Conservation (phyloP, 2,797 vertebrate genomes). For the Cuniculus paca region DNA sequence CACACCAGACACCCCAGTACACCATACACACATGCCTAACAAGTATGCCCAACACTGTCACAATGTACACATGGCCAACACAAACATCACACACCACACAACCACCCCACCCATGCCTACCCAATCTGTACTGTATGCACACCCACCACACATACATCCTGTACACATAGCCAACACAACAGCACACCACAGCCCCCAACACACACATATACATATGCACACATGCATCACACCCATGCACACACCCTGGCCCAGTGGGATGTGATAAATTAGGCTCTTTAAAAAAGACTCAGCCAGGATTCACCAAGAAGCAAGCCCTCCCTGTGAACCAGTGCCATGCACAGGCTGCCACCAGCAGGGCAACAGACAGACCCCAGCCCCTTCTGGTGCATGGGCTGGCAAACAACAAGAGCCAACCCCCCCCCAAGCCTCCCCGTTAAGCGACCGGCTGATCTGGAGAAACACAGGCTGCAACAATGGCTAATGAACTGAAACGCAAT, state of each 20-base stretch:
- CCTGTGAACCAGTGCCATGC: no score
- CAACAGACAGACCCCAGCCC: no score
- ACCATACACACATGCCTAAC: no score
- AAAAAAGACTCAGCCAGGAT: not conserved
- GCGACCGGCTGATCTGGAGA: no score
- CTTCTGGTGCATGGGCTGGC: no score
- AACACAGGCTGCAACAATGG: no score
- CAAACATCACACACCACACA: not conserved
- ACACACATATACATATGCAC: not conserved
- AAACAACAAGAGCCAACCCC: no score
- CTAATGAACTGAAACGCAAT: no score
- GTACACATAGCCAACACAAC: not conserved
- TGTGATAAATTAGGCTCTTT: not conserved
- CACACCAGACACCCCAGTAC: not conserved
- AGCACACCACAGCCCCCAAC: not conserved
- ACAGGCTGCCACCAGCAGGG: no score
- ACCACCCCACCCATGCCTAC: no score
- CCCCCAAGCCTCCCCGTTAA: no score
- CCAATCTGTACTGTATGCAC: not conserved
- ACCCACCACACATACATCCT: not conserved
- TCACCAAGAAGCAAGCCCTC: no score
- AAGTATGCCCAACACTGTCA: not conserved
- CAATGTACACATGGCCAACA: not conserved
- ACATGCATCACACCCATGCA: not conserved
- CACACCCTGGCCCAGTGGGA: rapidly evolving